These are phyloP conservation scores for Piscicola geometra DNA, from an alignment of 2,888 invertebrate species.

Conservation along the genomic window DNA sequence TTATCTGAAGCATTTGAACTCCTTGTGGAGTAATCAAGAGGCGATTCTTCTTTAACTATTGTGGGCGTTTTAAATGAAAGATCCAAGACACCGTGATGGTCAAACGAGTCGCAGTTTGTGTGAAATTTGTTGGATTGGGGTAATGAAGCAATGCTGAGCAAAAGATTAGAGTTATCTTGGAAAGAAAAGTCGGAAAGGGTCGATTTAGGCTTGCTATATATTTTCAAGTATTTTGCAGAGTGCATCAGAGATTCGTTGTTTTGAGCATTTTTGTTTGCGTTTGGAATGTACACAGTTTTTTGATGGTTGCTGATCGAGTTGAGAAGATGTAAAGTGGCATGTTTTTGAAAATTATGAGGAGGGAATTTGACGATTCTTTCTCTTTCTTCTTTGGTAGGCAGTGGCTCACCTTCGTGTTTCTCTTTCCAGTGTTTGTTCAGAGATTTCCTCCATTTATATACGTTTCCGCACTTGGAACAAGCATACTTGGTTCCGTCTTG, in stretches of 20 bases:
- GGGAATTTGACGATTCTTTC: conserved; percentile 32
- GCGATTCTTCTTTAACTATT: conserved; percentile 38
- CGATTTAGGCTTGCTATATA: background rate
- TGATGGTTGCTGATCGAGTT: background rate
- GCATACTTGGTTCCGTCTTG: conserved; percentile 54
- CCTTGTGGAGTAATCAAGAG: conserved; percentile 47
- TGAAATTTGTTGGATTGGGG: background rate
- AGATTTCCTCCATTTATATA: conserved; percentile 56
- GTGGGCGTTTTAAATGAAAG: conserved; percentile 34
- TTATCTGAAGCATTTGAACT: background rate
- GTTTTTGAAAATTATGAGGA: conserved; percentile 28
- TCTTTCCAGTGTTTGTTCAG: conserved; percentile 57
- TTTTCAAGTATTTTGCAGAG: background rate
- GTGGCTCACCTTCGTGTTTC: conserved; percentile 52
- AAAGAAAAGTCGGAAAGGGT: background rate
- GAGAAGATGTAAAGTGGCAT: conserved; percentile 24
- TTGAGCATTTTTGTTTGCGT: background rate
- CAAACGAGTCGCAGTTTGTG: background rate
- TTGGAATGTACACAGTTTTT: background rate
- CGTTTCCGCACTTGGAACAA: conserved; percentile 55
- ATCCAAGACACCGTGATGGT: conserved; percentile 37
- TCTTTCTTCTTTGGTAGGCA: conserved; percentile 18
- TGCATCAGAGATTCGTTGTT: background rate
- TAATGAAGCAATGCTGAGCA: background rate
- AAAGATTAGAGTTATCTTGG: background rate